A percentile compares a stretch with the other conserved stretches of the same genome.
Evolutionary conservation across 2,797 vertebrate species (phyloP).

Genomic region (Tympanoctomys barrerae): DNA sequence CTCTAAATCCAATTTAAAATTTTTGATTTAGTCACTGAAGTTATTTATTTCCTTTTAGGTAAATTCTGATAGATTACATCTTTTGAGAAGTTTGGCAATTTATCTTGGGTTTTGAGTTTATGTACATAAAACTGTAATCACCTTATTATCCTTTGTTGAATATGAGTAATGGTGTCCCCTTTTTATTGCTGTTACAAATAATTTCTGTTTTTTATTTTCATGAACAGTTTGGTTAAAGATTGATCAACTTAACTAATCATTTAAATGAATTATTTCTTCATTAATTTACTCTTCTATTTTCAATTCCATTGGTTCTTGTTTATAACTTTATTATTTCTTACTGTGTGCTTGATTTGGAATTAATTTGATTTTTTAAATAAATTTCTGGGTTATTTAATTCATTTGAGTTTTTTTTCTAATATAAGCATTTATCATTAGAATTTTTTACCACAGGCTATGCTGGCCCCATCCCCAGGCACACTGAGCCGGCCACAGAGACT

Average conservation of each 20-base stretch:
- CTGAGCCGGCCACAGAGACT: no score
- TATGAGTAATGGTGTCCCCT: not conserved
- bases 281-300: not conserved
- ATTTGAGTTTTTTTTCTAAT: not conserved
- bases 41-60: slow-evolving; percentile 29
- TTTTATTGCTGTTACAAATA: not conserved
- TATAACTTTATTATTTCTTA: not conserved
- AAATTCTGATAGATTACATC: not conserved
- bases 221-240: not conserved
- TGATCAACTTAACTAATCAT: not conserved
- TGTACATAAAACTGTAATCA: not conserved
- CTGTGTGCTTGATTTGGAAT: not conserved
- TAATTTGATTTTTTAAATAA: not conserved
- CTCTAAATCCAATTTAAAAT: not conserved
- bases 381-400: not conserved
- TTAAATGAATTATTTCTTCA: not conserved
- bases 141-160: not conserved
- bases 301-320: not conserved
- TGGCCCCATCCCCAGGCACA: no score
- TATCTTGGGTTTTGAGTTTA: not conserved
- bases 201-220: not conserved
- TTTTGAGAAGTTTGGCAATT: slow-evolving; percentile 22
- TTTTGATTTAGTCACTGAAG: not conserved
- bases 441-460: not conserved
- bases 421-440: not conserved